Evolutionary conservation across 2,797 vertebrate species (phyloP).

Genomic region (Cyprinella venusta): DNA sequence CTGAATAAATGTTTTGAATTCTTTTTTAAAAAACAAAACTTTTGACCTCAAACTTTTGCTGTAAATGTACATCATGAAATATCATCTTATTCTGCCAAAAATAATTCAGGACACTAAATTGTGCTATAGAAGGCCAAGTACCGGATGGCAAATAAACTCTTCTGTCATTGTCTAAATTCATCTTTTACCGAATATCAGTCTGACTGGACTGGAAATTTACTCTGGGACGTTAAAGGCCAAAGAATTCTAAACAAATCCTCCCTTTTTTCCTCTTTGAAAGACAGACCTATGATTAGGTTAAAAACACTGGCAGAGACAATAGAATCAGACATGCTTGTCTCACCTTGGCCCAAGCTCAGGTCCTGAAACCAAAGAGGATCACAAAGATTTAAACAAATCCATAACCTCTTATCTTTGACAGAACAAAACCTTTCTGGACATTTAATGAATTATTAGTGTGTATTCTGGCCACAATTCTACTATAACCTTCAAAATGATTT

Average conservation of each 20-base stretch:
- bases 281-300: conserved; percentile 23
- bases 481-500: neutral
- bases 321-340: conserved; percentile 32
- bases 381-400: conserved; percentile 21
- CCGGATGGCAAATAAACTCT: neutral
- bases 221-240: neutral
- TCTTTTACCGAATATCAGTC: neutral
- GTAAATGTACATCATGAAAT: neutral
- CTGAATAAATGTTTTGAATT: too few relatives aligned
- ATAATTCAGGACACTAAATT: neutral
- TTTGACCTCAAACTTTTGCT: too few relatives aligned
- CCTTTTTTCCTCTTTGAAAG: conserved; percentile 14
- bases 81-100: too few relatives aligned
- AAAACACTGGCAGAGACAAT: conserved; percentile 20
- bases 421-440: neutral
- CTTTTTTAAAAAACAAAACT: too few relatives aligned
- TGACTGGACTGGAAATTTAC: conserved; percentile 5
- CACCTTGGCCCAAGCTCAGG: conserved; percentile 16
- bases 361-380: conserved; percentile 15
- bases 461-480: conserved; percentile 11
- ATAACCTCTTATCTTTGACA: conserved; percentile 25
- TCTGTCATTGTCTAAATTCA: neutral
- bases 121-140: neutral
- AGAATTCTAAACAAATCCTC: conserved; percentile 9
- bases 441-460: conserved; percentile 13